Evolutionary conservation across 2,113 vertebrate genomes (phyloP).

Genomic region (Meleagris gallopavo): DNA sequence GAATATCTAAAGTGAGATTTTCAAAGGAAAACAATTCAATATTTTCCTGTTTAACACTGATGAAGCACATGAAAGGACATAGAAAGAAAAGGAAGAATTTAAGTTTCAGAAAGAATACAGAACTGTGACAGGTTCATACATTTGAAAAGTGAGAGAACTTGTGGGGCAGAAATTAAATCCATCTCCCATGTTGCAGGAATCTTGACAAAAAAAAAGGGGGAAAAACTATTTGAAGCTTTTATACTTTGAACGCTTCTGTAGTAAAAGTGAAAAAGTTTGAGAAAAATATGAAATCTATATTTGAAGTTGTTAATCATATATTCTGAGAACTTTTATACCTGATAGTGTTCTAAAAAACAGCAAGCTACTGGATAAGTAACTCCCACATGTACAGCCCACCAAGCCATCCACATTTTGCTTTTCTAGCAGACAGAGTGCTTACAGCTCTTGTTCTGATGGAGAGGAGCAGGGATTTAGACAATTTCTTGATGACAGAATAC

Average conservation of each 20-base stretch:
- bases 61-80: background rate
- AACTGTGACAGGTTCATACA: constrained; percentile 42
- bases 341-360: background rate
- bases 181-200: constrained; percentile 2
- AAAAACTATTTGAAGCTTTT: background rate
- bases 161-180: constrained; percentile 33
- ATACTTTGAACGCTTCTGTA: background rate
- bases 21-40: constrained; percentile 40
- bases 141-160: constrained; percentile 41
- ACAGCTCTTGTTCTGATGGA: background rate
- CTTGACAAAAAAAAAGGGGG: background rate
- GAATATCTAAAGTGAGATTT: constrained; percentile 40
- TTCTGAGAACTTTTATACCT: constrained; percentile 36
- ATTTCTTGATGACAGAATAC: constrained; percentile 7
- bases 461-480: background rate
- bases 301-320: constrained; percentile 29
- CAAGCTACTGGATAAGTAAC: constrained; percentile 13
- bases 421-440: background rate
- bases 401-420: constrained; percentile 21
- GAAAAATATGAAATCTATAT: background rate
- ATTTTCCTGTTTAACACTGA: constrained; percentile 45
- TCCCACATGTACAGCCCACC: background rate
- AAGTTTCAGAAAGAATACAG: constrained; percentile 22
- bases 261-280: background rate
- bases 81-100: background rate